These are phyloP conservation scores for Xenopus petersii DNA, from an alignment of 2,797 vertebrate genomes.

Conservation along the genomic window DNA sequence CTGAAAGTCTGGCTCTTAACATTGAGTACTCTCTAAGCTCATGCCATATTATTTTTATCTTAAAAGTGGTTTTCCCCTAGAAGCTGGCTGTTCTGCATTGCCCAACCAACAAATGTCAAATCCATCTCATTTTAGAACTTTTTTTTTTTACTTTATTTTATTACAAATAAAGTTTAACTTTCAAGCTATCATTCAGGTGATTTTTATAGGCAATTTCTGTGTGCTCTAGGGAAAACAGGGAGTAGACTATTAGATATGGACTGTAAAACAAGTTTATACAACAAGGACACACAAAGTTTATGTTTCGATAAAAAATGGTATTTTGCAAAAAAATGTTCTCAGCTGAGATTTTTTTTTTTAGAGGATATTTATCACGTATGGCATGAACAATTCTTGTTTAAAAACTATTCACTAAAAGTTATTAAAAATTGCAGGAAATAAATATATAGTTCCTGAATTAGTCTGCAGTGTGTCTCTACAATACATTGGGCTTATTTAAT, in stretches of 20 bases:
- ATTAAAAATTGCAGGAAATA: too few relatives aligned
- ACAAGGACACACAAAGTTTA: constrained; percentile 34
- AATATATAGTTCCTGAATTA: too few relatives aligned
- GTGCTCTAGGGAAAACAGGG: constrained; percentile 42
- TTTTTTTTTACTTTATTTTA: constrained; percentile 38
- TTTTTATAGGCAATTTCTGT: constrained; percentile 48
- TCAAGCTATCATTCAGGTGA: constrained; percentile 40
- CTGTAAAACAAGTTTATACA: constrained; percentile 48
- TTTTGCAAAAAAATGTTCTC: background rate
- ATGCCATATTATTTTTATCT: constrained; percentile 10
- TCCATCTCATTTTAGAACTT: constrained; percentile 26
- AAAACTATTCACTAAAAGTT: background rate
- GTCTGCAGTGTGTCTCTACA: too few relatives aligned
- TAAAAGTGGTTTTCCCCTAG: background rate
- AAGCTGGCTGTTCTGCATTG: constrained; percentile 14
- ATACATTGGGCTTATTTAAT: too few relatives aligned
- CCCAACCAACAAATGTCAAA: constrained; percentile 34
- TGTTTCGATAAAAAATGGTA: constrained; percentile 12
- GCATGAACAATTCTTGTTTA: background rate
- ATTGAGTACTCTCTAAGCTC: background rate
- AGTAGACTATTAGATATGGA: constrained; percentile 43
- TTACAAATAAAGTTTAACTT: constrained; percentile 49
- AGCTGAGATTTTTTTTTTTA: background rate
- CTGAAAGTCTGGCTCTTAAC: background rate
- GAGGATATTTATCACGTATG: background rate